phyloP scores from a whole-genome alignment of 2,113 vertebrate species.

The Mystacornis crossleyi region DNA sequence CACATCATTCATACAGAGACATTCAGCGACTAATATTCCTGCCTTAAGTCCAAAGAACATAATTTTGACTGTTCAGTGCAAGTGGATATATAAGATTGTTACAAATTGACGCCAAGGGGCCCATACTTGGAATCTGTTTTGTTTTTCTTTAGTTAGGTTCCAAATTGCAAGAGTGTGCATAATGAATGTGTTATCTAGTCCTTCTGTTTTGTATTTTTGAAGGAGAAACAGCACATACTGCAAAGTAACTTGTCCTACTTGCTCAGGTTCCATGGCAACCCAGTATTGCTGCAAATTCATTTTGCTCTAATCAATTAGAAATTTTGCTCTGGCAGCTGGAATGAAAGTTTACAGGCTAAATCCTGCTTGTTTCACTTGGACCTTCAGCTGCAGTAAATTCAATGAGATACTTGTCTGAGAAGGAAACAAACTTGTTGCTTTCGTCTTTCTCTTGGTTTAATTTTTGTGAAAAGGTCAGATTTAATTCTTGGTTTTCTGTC shows the following conservation, averaged over 20 bases:
- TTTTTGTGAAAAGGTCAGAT: slow-evolving; percentile 19
- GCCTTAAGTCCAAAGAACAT: slow-evolving; percentile 46
- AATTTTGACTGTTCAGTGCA: slow-evolving; percentile 37
- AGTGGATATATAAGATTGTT: slow-evolving; percentile 18
- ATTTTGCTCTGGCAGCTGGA: slow-evolving; percentile 55
- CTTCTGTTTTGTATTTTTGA: slow-evolving; percentile 64
- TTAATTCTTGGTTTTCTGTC: slow-evolving; percentile 2
- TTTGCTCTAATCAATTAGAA: slow-evolving; percentile 51
- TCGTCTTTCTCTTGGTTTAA: not conserved
- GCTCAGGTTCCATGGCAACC: slow-evolving; percentile 61
- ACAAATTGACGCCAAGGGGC: slow-evolving; percentile 61
- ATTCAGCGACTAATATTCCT: not conserved
- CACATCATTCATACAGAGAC: not conserved
- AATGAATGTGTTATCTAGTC: slow-evolving; percentile 67
- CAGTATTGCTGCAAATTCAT: slow-evolving; percentile 22
- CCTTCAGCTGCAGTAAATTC: not conserved
- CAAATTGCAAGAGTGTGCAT: slow-evolving; percentile 45
- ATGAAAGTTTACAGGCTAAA: slow-evolving; percentile 29
- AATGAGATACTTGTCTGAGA: not conserved
- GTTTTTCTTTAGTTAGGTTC: slow-evolving; percentile 53
- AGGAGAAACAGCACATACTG: slow-evolving; percentile 47
- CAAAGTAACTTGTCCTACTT: slow-evolving; percentile 46
- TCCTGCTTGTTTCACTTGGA: slow-evolving; percentile 38
- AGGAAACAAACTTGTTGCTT: not conserved
- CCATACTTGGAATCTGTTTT: slow-evolving; percentile 36